These are phyloP conservation scores for Syrista parreyssii DNA, from an alignment of 2,888 invertebrate species.

Conservation along the genomic window DNA sequence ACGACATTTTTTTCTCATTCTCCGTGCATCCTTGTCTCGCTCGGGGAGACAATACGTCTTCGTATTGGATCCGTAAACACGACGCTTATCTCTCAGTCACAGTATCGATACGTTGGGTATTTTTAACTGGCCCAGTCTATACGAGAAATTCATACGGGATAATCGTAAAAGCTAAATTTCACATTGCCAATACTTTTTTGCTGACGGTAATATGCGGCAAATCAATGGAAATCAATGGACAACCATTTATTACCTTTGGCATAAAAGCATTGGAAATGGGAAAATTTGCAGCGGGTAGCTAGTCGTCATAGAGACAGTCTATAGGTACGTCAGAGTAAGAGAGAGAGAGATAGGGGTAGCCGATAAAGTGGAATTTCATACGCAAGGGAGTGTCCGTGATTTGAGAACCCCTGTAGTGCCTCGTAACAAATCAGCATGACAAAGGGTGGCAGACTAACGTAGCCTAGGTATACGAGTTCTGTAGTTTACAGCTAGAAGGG, in stretches of 20 bases:
- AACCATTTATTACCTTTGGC: no score
- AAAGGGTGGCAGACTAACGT: conserved; percentile 44
- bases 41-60: neutral
- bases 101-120: neutral
- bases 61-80: neutral
- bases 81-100: neutral
- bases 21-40: neutral
- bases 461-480: neutral
- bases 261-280: no score
- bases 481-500: conserved; percentile 46
- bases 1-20: neutral
- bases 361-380: neutral
- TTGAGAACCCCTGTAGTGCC: conserved; percentile 47
- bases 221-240: no score
- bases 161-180: no score
- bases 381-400: neutral
- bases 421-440: conserved; percentile 59
- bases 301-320: neutral
- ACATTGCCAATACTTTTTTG: no score
- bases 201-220: no score
- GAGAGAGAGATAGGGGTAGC: neutral
- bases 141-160: neutral
- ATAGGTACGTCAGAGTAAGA: no score
- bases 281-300: neutral
- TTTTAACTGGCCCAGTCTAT: neutral